Conservation (phyloP, 2,888 invertebrate genomes). For the Arrhopalites spinosus region DNA sequence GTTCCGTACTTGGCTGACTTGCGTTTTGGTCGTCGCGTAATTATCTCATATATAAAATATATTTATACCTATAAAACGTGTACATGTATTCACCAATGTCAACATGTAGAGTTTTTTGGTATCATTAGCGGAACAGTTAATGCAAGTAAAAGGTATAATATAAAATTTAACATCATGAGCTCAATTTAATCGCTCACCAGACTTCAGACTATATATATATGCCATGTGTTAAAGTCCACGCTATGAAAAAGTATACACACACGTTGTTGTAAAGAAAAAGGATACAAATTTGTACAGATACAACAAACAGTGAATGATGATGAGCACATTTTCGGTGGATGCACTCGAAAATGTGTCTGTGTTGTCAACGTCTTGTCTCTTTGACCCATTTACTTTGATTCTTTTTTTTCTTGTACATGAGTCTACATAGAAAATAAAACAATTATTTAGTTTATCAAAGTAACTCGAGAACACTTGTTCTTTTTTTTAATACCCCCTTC, state of each 20-base stretch:
- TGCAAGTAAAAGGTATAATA: conserved; percentile 15
- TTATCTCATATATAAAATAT: background rate
- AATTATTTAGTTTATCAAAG: background rate
- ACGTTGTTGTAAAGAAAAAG: background rate
- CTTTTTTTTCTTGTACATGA: background rate
- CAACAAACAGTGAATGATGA: conserved; percentile 35
- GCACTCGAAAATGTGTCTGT: conserved; percentile 39
- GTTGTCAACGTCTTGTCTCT: conserved; percentile 23
- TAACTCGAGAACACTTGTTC: too few relatives aligned
- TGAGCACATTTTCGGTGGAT: conserved; percentile 37
- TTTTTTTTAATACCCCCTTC: too few relatives aligned
- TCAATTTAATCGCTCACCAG: conserved; percentile 20
- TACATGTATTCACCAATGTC: too few relatives aligned
- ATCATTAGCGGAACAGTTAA: conserved; percentile 11
- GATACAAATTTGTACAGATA: background rate
- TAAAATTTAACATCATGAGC: too few relatives aligned
- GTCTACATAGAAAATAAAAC: background rate
- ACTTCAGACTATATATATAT: background rate
- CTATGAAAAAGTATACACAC: background rate
- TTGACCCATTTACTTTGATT: conserved; percentile 27
- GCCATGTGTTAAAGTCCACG: background rate
- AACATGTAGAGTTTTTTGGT: too few relatives aligned
- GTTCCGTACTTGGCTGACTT: background rate
- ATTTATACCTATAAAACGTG: background rate
- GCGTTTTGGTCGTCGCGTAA: background rate